These are phyloP conservation scores for Chrysemys picta DNA, from an alignment of 2,113 vertebrate genomes.

Conservation along the genomic window DNA sequence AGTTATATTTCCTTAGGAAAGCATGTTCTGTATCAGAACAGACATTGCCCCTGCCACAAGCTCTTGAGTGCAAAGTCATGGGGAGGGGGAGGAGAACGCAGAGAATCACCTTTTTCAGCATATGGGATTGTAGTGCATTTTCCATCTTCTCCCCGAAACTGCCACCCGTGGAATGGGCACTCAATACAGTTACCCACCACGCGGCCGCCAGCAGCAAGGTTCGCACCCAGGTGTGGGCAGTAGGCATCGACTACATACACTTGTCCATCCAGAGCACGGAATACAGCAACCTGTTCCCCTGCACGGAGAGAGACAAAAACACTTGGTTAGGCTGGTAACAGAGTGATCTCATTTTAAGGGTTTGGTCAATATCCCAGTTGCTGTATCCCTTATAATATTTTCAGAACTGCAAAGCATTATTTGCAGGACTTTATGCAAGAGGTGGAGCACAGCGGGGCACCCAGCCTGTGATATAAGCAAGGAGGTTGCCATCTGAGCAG, in stretches of 20 bases:
- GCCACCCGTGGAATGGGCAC: constrained; percentile 88
- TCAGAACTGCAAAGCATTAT: neutral
- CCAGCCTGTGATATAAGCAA: neutral
- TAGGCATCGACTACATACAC: constrained; percentile 80
- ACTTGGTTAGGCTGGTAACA: fast-evolving
- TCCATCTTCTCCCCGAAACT: constrained; percentile 81
- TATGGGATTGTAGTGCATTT: constrained; percentile 80
- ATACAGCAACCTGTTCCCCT: constrained; percentile 81
- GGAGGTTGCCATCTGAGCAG: neutral
- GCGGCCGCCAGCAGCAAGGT: constrained; percentile 79
- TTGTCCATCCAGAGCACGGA: constrained; percentile 73
- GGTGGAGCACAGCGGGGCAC: neutral
- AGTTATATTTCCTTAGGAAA: neutral
- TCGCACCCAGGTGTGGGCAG: constrained; percentile 87
- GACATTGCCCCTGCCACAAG: fast-evolving
- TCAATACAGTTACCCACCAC: constrained; percentile 83
- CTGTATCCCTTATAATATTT: neutral
- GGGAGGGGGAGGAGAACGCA: neutral
- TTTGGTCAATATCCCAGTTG: fast-evolving
- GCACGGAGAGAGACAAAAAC: neutral
- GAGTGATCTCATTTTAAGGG: fast-evolving
- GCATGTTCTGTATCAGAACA: neutral
- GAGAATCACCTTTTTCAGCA: constrained; percentile 78
- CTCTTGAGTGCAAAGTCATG: fast-evolving
- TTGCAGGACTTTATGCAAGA: neutral